A percentile compares a stretch with the other conserved stretches of the same genome.
These are phyloP conservation scores for Torymus tubicola DNA, from an alignment of 2,888 invertebrate species.

Conservation along the genomic window DNA sequence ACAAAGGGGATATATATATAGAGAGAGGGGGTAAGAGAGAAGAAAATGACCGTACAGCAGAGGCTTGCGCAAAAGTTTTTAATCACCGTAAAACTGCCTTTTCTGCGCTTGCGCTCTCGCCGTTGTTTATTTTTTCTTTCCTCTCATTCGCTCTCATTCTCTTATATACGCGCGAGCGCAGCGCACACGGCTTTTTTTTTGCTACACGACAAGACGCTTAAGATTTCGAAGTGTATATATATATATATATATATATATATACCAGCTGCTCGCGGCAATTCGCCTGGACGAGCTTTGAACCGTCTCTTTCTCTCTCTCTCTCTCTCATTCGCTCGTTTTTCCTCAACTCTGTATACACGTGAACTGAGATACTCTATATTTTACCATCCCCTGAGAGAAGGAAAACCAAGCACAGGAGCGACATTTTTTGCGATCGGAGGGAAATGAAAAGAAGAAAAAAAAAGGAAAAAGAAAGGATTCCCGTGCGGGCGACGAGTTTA, in stretches of 20 bases:
- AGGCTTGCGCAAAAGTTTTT: slow-evolving; percentile 44
- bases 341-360: background rate
- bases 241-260: background rate
- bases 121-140: slow-evolving; percentile 38
- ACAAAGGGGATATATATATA: no score
- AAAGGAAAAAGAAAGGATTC: background rate
- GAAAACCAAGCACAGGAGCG: background rate
- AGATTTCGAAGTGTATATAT: slow-evolving; percentile 27
- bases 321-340: background rate
- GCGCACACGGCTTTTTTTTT: background rate
- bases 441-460: slow-evolving; percentile 14
- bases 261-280: slow-evolving; percentile 42
- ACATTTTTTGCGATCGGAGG: slow-evolving; percentile 6
- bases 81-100: slow-evolving; percentile 48
- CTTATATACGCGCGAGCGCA: no score
- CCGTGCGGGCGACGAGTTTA: slow-evolving; percentile 21
- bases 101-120: slow-evolving; percentile 5
- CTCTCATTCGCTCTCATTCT: slow-evolving; percentile 3
- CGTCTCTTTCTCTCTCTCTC: background rate
- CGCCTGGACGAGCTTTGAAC: slow-evolving; percentile 36
- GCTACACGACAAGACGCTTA: slow-evolving; percentile 39
- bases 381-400: background rate
- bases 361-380: background rate
- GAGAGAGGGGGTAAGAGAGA: background rate
- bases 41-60: background rate